Conservation (phyloP, 2,888 invertebrate genomes). For the Lepidocyrtinus sp. region DNA sequence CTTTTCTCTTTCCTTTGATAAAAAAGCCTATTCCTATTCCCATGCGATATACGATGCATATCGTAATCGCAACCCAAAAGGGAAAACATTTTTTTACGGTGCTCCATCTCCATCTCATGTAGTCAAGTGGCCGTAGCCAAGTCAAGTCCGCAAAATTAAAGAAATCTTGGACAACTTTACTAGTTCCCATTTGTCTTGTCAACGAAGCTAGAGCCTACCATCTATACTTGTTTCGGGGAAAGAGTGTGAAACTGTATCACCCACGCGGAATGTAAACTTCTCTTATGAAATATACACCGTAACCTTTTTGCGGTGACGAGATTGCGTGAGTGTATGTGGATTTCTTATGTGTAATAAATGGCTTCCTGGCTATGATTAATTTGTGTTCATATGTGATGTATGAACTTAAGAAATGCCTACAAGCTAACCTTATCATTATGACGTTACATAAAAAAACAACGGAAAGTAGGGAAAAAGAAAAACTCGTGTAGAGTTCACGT, state of each 20-base stretch:
- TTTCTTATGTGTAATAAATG: conserved; percentile 54
- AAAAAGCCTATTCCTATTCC: too few species aligned
- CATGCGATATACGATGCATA: too few species aligned
- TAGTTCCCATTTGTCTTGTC: conserved; percentile 58
- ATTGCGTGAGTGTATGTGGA: conserved; percentile 56
- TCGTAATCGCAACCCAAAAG: too few species aligned
- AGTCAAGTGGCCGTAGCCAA: conserved; percentile 33
- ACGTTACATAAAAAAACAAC: too few species aligned
- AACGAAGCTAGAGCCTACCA: conserved; percentile 3
- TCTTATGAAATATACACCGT: not conserved
- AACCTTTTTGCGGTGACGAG: conserved; percentile 27
- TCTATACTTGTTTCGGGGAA: too few species aligned
- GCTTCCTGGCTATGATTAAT: conserved; percentile 56
- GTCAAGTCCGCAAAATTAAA: conserved; percentile 51
- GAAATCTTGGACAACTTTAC: conserved; percentile 59
- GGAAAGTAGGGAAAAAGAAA: too few species aligned
- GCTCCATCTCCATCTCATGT: conserved; percentile 18
- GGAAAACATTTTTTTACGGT: too few species aligned
- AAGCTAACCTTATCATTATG: not conserved
- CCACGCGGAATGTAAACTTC: not conserved
- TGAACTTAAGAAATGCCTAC: not conserved
- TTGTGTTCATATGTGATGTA: conserved; percentile 33
- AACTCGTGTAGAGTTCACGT: too few species aligned
- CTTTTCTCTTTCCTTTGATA: conserved; percentile 21
- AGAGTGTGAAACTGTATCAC: conserved; percentile 5